These are phyloP conservation scores for Cherax destructor DNA, from an alignment of 1,140 invertebrate genomes.

Conservation along the genomic window DNA sequence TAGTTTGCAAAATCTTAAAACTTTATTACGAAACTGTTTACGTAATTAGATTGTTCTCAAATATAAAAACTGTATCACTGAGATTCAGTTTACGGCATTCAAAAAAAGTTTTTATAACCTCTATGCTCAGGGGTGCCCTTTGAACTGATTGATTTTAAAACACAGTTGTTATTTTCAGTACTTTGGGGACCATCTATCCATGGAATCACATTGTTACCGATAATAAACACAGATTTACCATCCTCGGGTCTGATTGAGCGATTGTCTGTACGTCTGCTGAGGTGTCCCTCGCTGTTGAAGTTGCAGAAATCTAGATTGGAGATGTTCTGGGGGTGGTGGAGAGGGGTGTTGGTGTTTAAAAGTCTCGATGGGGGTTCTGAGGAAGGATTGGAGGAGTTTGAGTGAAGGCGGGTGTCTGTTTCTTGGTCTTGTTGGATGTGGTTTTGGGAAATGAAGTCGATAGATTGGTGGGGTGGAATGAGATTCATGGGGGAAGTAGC, in stretches of 20 bases:
- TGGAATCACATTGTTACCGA: background rate
- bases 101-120: background rate
- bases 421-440: background rate
- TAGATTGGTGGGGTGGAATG: background rate
- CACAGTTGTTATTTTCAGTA: background rate
- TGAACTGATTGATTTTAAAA: background rate
- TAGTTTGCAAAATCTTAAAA: too few relatives aligned
- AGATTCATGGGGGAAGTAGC: background rate
- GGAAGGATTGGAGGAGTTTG: too few relatives aligned
- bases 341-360: background rate
- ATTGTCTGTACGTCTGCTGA: background rate
- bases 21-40: too few relatives aligned
- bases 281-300: background rate
- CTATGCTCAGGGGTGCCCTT: background rate
- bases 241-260: background rate
- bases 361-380: background rate
- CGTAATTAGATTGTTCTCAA: too few relatives aligned
- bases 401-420: background rate
- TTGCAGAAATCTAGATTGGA: background rate
- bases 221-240: background rate
- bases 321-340: background rate
- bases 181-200: background rate
- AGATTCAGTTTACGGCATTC: too few relatives aligned
- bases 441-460: too few relatives aligned
- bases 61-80: too few relatives aligned